Conservation (phyloP, 2,888 invertebrate species). For the Strigamia maritima region DNA sequence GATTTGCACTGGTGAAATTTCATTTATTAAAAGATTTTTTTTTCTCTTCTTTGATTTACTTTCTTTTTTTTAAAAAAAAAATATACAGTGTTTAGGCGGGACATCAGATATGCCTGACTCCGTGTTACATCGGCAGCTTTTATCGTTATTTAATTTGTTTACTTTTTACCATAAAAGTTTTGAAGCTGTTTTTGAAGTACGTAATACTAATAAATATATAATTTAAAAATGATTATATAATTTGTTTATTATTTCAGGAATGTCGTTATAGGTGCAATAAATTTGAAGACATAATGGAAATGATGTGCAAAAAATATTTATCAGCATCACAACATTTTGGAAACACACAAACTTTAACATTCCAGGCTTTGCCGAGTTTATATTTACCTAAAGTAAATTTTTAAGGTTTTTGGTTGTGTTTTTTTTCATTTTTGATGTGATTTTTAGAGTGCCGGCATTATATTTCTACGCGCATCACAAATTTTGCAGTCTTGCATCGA, state of each 20-base stretch:
- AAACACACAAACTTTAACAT: constrained; percentile 61
- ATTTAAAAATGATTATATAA: background rate
- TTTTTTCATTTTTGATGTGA: constrained; percentile 35
- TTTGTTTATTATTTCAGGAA: background rate
- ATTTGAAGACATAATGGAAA: constrained; percentile 72
- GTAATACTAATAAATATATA: constrained; percentile 44
- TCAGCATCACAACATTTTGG: constrained; percentile 79
- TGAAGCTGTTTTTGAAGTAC: constrained; percentile 63
- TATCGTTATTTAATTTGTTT: constrained; percentile 70
- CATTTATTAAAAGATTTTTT: background rate
- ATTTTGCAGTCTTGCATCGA: constrained; percentile 79
- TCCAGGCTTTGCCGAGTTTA: constrained; percentile 71
- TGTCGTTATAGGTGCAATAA: constrained; percentile 44
- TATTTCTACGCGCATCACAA: constrained; percentile 82
- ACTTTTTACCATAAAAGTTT: constrained; percentile 82
- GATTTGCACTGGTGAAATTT: constrained; percentile 73
- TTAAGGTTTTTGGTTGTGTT: background rate
- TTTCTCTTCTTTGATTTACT: background rate
- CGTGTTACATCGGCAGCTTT: constrained; percentile 73
- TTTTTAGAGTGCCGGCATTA: constrained; percentile 75
- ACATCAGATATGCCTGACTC: constrained; percentile 80
- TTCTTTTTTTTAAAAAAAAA: constrained; percentile 41
- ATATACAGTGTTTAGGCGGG: constrained; percentile 75
- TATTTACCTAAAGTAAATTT: constrained; percentile 20
- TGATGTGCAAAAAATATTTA: constrained; percentile 83